Conservation (phyloP, 2,888 invertebrate genomes). For the Erebia palarica region DNA sequence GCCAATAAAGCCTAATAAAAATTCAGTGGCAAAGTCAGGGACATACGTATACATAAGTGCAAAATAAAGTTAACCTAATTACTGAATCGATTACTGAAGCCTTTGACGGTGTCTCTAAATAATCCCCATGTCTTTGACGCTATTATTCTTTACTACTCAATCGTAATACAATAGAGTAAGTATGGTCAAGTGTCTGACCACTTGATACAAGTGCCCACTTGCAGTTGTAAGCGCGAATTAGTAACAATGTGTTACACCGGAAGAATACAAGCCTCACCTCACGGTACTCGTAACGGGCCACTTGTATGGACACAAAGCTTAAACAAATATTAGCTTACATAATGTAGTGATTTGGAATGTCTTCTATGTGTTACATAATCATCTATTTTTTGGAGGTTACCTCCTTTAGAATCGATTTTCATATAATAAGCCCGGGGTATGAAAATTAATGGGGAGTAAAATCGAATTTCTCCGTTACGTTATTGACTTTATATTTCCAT, state of each 20-base stretch:
- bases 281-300: constrained; percentile 4
- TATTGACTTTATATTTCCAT: no score
- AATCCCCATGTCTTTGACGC: neutral
- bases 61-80: no score
- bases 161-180: constrained; percentile 1
- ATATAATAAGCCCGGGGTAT: no score
- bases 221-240: constrained; percentile 6
- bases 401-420: no score
- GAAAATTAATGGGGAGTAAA: no score
- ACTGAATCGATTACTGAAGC: neutral
- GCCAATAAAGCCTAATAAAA: no score
- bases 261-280: constrained; percentile 7
- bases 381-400: neutral
- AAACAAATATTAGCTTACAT: constrained; percentile 1
- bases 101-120: neutral
- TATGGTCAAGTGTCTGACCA: constrained; percentile 6
- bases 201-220: neutral
- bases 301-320: constrained; percentile 9
- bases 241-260: constrained; percentile 18
- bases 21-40: no score
- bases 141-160: neutral
- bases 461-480: no score
- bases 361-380: neutral
- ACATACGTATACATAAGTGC: no score
- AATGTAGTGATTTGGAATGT: neutral